phyloP scores from a whole-genome alignment of 2,797 vertebrate species.

The Eidolon dupreanum region DNA sequence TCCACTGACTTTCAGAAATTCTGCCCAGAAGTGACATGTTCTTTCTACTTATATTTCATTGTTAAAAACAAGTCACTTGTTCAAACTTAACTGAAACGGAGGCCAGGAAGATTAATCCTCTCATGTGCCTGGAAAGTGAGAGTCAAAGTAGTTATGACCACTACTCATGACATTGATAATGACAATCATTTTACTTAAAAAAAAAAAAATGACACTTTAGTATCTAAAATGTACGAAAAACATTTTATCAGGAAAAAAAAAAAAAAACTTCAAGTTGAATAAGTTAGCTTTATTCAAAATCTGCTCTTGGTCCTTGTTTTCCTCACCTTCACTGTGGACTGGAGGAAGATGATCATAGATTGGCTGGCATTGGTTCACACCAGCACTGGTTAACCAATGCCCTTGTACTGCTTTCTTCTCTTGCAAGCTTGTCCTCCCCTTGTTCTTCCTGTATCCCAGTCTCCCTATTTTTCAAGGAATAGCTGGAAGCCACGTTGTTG shows the following conservation, averaged over 20 bases:
- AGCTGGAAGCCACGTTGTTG: background rate
- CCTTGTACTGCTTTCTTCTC: fast-evolving
- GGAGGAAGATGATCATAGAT: background rate
- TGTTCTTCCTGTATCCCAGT: background rate
- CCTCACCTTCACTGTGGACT: background rate
- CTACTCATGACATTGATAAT: fast-evolving
- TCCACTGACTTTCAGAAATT: background rate
- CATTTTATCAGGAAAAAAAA: background rate
- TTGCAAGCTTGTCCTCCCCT: background rate
- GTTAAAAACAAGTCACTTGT: background rate
- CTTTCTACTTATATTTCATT: background rate
- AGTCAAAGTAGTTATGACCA: background rate
- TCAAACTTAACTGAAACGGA: background rate
- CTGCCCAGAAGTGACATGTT: background rate
- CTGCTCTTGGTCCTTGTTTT: background rate
- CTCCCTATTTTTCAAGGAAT: background rate
- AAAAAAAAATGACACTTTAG: background rate
- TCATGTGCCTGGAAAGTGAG: background rate
- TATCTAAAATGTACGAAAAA: background rate
- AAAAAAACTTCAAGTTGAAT: background rate
- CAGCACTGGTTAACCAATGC: background rate
- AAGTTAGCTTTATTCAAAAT: background rate
- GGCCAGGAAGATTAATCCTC: background rate
- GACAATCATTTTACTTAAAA: background rate
- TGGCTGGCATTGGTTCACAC: fast-evolving